These are phyloP conservation scores for Laticauda laticaudata DNA, from an alignment of 2,113 vertebrate genomes.

Conservation along the genomic window DNA sequence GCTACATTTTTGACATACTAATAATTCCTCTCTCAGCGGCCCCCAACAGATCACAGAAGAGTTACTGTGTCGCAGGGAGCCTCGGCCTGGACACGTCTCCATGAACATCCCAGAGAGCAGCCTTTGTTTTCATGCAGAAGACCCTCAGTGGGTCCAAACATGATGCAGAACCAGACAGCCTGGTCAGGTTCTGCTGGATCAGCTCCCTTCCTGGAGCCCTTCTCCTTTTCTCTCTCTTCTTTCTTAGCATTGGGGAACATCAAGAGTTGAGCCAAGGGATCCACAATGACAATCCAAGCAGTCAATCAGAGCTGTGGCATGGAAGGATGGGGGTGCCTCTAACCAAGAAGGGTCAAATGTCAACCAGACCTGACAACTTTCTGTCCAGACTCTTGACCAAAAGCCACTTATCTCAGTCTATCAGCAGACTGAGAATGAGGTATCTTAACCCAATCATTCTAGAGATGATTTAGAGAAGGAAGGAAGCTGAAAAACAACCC, in stretches of 20 bases:
- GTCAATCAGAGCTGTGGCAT: background rate
- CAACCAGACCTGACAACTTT: background rate
- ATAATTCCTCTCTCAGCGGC: slow-evolving; percentile 41
- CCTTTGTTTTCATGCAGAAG: slow-evolving; percentile 37
- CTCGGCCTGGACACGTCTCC: slow-evolving; percentile 45
- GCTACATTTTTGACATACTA: slow-evolving; percentile 45
- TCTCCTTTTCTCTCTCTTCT: background rate
- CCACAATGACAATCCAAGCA: background rate
- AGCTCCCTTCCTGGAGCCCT: background rate
- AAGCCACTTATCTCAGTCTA: background rate
- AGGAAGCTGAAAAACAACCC: background rate
- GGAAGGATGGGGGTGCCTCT: background rate
- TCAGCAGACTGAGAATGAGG: too few relatives aligned
- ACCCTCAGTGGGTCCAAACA: slow-evolving; percentile 5
- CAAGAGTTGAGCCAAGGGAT: background rate
- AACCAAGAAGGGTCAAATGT: background rate
- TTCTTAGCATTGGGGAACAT: too few relatives aligned
- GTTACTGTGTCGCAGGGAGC: slow-evolving; percentile 53
- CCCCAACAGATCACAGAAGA: accelerated
- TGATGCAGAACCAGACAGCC: slow-evolving; percentile 21
- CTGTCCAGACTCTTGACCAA: background rate
- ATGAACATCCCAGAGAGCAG: slow-evolving; percentile 31
- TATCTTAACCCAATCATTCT: background rate
- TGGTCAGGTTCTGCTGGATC: slow-evolving; percentile 8
- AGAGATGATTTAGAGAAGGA: background rate